Evolutionary conservation across 1,140 invertebrate species (phyloP), one percentile per base, ranked within the genome.

Genomic region (Dysdera silvatica): DNA sequence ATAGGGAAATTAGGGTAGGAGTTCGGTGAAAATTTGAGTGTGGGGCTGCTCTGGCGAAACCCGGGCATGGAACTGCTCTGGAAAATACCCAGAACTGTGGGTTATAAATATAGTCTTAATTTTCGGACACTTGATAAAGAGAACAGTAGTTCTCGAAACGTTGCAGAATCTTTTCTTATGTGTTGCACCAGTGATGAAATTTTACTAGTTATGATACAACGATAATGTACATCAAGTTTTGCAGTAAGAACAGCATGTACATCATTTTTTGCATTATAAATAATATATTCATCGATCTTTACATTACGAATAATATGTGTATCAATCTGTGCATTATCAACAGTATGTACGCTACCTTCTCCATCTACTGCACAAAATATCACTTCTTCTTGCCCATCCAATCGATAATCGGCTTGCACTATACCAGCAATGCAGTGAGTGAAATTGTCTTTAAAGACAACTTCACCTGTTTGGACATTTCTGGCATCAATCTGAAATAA

Each of bases 391-490:
- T 81, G 83, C n/a, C 90, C 91, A 61, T 85, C 82, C 57, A 85
- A 82, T 45, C 87, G 79, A 71, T 95, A 93, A 77, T 95, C 91
- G 26, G 85, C 88, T 65, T 86, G 80, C 6, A 89, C 82, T 71
- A 95, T 84, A 1, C 89, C 90, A 16, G 91, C 89, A 28, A 93
- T 80, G 3, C 84, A 79, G 54, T 82, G 77, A 4, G 77, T 74
- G 71, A 91, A 82, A 68, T 86, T 84, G 66, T 92, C 85, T 72
- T 89, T 88, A 69, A 91, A 89, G 4, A 94, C 80, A 14, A 94
- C 89, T 73, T 93, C 87, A 1, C 91, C 92, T 16, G 83, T 87
- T 47, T 79, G 79, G 61, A 84, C 83, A 67, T 84, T 85, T 7
- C 92, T 79, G 57, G 87, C 91, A 75, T 96, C 91, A 56, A 79